Base-by-base conservation (phyloP, 2,113 vertebrate species). In the Tupaia chinensis region DNA sequence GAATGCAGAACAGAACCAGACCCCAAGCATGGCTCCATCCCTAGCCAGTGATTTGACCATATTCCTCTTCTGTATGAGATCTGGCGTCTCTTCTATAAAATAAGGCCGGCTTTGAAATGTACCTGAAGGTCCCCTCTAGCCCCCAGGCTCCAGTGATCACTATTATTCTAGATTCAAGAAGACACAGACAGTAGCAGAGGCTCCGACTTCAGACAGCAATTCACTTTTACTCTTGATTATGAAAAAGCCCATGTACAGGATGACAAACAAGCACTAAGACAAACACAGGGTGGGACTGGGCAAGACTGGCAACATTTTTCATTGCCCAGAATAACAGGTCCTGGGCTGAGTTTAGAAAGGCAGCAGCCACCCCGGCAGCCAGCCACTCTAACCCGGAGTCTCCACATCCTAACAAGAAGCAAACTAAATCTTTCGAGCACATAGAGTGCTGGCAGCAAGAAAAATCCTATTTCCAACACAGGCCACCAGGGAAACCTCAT, bases 401-500 rank as follows among this genome's bases (percentile, higher is more conserved):
- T 85, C 78, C 19, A 88, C 27, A 10, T 27, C 44, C 32, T n/a
- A 60, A 34, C n/a, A 84, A 76, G 66, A 84, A 22, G 83, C 65
- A 32, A 79, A 25, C 23, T 61, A 22, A 25, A 95, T 84, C 56
- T 84, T 73, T 56, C 32, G 17, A 23, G 63, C 2, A 78, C 22
- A 20, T 11, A 17, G 29, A 72, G 32, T 81, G 19, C 27, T 83
- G 61, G 70, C 56, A 91, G 69, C 16, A 58, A 85, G 54, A 20
- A 65, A 88, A 63, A 80, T 74, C 27, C 56, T 76, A 68, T 70
- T 68, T 88, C 61, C 88, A 87, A 54, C 60, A 68, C 79, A 89
- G 68, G 56, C 17, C 44, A 92, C 15, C 22, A 82, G 68, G 44
- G 25, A 95, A 91, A 95, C n/a, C 7, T 81, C 61, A 66, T 66